These are phyloP conservation scores for Phortica okadai DNA, from an alignment of 2,888 invertebrate species.

Conservation along the genomic window DNA sequence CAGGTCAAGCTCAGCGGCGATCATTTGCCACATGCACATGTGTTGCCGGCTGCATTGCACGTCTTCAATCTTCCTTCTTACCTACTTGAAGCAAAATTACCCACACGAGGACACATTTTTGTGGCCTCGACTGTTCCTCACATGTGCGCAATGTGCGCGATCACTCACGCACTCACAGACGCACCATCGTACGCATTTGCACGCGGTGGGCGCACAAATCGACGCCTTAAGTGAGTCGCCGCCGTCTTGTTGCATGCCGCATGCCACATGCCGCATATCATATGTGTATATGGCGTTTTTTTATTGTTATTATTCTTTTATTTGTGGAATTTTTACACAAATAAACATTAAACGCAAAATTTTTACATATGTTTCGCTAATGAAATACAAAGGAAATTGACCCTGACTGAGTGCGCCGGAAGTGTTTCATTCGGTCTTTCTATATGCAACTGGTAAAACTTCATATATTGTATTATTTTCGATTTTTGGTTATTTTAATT, in stretches of 20 bases:
- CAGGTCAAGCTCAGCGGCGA: constrained; percentile 50
- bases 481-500: no score
- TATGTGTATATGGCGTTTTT: no score
- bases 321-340: constrained; percentile 12
- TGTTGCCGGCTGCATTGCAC: neutral
- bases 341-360: constrained; percentile 17
- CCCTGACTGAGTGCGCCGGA: constrained; percentile 19
- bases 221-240: constrained; percentile 54
- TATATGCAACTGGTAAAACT: neutral
- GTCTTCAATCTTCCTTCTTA: constrained; percentile 44
- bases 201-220: neutral
- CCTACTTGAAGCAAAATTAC: constrained; percentile 61
- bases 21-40: constrained; percentile 13
- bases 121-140: constrained; percentile 62
- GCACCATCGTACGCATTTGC: neutral
- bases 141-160: constrained; percentile 73
- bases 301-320: neutral
- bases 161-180: constrained; percentile 46
- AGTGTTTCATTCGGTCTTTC: neutral
- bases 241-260: neutral
- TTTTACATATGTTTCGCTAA: constrained; percentile 9
- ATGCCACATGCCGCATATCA: constrained; percentile 9
- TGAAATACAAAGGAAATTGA: constrained; percentile 25
- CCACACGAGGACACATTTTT: constrained; percentile 54
- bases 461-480: neutral